phyloP scores from a whole-genome alignment of 2,888 invertebrate genomes.

The Ennomos erosarius region DNA sequence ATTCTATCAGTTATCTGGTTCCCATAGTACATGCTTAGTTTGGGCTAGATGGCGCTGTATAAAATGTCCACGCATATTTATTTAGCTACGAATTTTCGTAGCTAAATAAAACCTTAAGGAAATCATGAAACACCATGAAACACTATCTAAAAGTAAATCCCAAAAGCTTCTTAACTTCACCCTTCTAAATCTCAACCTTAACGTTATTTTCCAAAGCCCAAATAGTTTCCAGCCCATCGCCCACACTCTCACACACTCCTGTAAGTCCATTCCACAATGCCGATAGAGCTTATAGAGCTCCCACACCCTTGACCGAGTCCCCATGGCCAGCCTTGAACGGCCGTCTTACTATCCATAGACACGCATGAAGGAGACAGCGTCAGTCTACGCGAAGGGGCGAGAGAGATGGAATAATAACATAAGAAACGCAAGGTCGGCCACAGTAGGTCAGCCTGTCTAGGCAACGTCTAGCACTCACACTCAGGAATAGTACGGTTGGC shows the following conservation, averaged over 20 bases:
- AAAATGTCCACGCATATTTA: too few relatives aligned
- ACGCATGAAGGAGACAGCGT: constrained; percentile 60
- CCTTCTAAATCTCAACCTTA: constrained; percentile 2
- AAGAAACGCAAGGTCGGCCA: constrained; percentile 82
- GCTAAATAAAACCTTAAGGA: too few relatives aligned
- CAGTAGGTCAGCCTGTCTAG: constrained; percentile 84
- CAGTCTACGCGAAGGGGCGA: constrained; percentile 50
- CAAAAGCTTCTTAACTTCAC: background rate
- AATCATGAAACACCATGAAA: too few relatives aligned
- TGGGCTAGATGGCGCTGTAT: too few relatives aligned
- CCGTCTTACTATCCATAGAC: constrained; percentile 75
- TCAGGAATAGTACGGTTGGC: constrained; percentile 56
- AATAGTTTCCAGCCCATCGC: constrained; percentile 25
- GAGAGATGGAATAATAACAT: constrained; percentile 73
- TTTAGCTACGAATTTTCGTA: too few relatives aligned
- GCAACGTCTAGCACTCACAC: constrained; percentile 81
- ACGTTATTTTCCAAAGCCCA: background rate
- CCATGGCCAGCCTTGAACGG: constrained; percentile 53
- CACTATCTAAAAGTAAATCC: background rate
- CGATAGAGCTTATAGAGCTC: constrained; percentile 20
- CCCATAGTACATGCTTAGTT: too few relatives aligned
- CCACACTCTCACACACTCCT: constrained; percentile 1
- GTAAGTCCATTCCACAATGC: constrained; percentile 8
- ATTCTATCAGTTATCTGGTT: too few relatives aligned
- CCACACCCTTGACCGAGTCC: constrained; percentile 41